These are phyloP conservation scores for Heliconius aoede DNA, from an alignment of 2,888 invertebrate species.

Conservation along the genomic window DNA sequence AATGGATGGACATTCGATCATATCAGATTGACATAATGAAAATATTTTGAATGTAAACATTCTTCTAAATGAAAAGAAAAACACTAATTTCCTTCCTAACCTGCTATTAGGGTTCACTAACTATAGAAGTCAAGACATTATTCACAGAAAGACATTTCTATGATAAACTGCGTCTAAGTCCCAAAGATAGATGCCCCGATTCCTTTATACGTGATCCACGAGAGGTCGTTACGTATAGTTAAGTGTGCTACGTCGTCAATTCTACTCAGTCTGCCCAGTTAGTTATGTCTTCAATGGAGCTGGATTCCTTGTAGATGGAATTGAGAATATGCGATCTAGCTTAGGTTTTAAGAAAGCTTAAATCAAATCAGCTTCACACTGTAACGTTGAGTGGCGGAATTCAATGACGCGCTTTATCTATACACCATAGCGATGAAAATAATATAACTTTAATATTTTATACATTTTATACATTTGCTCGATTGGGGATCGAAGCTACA, in stretches of 20 bases:
- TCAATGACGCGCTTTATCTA: too few species aligned
- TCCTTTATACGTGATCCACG: conserved; percentile 42
- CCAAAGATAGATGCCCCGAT: conserved; percentile 42
- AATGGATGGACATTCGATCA: too few species aligned
- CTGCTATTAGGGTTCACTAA: not conserved
- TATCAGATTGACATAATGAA: too few species aligned
- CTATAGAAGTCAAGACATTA: not conserved
- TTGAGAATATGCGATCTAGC: not conserved
- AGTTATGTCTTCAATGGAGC: conserved; percentile 19
- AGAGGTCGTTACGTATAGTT: conserved; percentile 44
- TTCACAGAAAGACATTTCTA: conserved; percentile 32
- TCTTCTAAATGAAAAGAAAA: too few species aligned
- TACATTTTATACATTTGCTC: too few species aligned
- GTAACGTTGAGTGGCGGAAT: too few species aligned
- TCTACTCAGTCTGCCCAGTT: conserved; percentile 16
- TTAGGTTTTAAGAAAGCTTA: not conserved
- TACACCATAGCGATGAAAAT: too few species aligned
- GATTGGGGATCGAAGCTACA: too few species aligned
- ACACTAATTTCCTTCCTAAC: too few species aligned
- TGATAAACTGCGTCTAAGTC: conserved; percentile 42
- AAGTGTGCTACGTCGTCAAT: conserved; percentile 30
- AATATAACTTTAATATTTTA: too few species aligned
- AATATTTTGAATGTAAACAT: too few species aligned
- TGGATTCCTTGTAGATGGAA: not conserved
- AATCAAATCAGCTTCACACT: too few species aligned